Evolutionary conservation across 2,797 vertebrate species (phyloP).

Genomic region (Protonibea diacanthus): DNA sequence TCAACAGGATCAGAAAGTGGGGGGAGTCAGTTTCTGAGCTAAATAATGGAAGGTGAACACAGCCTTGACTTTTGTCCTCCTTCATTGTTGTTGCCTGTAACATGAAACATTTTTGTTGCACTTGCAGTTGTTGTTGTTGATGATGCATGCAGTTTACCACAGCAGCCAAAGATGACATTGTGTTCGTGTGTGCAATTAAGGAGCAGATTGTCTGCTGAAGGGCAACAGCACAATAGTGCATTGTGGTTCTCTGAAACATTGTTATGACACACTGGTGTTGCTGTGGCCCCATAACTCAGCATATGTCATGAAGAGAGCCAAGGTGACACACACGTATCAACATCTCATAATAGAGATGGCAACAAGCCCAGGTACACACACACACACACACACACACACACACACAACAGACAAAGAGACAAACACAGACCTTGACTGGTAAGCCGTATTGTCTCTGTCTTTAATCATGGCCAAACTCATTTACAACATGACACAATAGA

Average conservation of each 20-base stretch:
- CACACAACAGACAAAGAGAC: not conserved
- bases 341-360: conserved; percentile 31
- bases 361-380: conserved; percentile 1
- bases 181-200: not conserved
- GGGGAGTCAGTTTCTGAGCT: not conserved
- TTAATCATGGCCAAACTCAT: not conserved
- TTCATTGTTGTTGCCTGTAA: not conserved
- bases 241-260: conserved; percentile 14
- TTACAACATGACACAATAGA: not conserved
- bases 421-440: conserved; percentile 10
- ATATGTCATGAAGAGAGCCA: conserved; percentile 36
- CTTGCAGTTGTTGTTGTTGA: not conserved
- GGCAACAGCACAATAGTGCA: conserved; percentile 3
- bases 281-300: conserved; percentile 39
- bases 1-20: too few relatives aligned
- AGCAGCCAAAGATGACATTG: not conserved
- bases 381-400: conserved; percentile 10
- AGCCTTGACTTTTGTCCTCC: too few relatives aligned
- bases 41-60: not conserved
- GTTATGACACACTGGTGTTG: conserved; percentile 20
- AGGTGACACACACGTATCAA: conserved; percentile 64
- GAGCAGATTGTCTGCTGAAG: not conserved
- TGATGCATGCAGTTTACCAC: not conserved
- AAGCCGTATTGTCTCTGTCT: conserved; percentile 6
- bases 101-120: not conserved